phyloP scores from a whole-genome alignment of 2,113 vertebrate genomes.

The Lycocorax pyrrhopterus region DNA sequence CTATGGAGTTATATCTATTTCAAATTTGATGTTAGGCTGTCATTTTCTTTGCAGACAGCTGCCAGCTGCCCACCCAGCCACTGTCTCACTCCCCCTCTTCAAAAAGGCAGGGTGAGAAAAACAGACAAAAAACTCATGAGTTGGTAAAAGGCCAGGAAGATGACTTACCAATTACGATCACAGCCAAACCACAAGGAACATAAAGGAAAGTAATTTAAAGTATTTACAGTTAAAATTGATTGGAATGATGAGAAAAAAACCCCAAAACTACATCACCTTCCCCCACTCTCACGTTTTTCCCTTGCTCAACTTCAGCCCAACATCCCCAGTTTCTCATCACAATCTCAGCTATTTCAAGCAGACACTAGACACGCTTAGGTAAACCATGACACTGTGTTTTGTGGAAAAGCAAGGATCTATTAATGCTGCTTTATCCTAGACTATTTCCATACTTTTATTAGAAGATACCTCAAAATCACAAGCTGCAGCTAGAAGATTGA shows the following conservation, averaged over 20 bases:
- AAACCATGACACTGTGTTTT: not conserved
- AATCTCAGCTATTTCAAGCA: not conserved
- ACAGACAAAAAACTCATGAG: not conserved
- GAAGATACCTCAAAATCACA: not conserved
- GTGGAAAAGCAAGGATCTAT: not conserved
- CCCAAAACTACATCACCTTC: not conserved
- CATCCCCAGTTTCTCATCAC: not conserved
- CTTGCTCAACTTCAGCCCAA: not conserved
- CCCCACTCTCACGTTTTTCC: fast-evolving
- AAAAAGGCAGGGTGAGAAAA: not conserved
- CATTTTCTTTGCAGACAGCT: not conserved
- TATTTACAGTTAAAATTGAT: not conserved
- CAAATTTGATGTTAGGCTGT: not conserved
- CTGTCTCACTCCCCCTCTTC: not conserved
- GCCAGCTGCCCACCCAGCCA: not conserved
- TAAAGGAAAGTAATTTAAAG: not conserved
- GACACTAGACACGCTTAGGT: not conserved
- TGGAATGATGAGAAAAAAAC: not conserved
- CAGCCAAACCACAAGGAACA: not conserved
- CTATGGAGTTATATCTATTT: not conserved
- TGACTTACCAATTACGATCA: not conserved
- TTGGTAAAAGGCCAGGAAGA: not conserved
- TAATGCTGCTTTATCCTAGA: not conserved
- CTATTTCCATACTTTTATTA: not conserved
- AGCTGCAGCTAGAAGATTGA: not conserved